Evolutionary conservation across 2,113 vertebrate genomes (phyloP), one percentile per base, ranked within the genome.

Genomic region (Istiophorus platypterus): DNA sequence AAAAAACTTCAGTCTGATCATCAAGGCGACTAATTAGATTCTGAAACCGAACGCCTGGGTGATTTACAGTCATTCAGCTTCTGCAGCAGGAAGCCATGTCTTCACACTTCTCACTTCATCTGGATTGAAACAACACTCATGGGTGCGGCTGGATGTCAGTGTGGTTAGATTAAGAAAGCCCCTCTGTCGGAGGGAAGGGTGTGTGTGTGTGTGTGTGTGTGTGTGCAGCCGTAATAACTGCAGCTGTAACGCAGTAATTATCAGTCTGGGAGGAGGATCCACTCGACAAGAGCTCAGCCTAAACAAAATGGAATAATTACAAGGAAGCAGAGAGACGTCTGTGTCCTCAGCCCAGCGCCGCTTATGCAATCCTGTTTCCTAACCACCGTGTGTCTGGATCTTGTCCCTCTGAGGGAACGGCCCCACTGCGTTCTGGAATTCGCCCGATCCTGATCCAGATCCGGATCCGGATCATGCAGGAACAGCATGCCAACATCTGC

Each of bases 191-290:
- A 0, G 52, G 20, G 37, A 17, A 20, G 49, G 58, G 24, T 24
- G 52, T 26, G 49, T 5, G 49, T 5, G 49, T 5, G 52, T 54
- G 57, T 13, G 18, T 18, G 47, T 17, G 47, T 20, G 49, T 20
- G 54, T 26, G 57, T 59, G 62, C 49, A 2, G 39, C 17, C 39
- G 1, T 41, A 11, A 65, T 17, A 51, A 39, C 69, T n/a, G 45
- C 31, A 24, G 62, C 31, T 63, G 61, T 29, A 20, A 61, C 37
- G n/a, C 34, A 29, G 15, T 68, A 52, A 82, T 86, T 41, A 78
- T 0, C 0, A 0, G 64, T 24, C 62, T 27, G 22, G 3, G 15
- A 31, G 2, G 42, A 45, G 14, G 22, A 39, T 17, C 59, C 24
- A 42, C 18, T 51, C 15, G 52, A 80, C 34, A 49, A 26, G n/a